Conservation (phyloP, 2,113 vertebrate genomes). For the Pantherophis guttatus region DNA sequence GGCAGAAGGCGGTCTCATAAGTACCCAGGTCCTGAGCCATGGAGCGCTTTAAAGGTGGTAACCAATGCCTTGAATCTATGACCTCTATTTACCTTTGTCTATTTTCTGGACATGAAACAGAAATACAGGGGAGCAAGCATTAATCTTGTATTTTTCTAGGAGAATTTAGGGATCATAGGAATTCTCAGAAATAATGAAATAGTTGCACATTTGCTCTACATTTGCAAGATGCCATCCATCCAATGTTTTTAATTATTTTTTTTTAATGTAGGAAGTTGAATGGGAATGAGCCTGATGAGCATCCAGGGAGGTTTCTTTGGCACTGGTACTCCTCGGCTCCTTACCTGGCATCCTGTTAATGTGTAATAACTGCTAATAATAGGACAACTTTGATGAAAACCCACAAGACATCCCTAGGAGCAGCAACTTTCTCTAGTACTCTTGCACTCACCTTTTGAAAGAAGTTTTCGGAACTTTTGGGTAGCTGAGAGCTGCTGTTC, state of each 20-base stretch:
- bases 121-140: background rate
- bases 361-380: background rate
- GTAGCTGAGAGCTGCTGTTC: constrained; percentile 97
- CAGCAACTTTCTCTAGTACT: background rate
- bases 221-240: background rate
- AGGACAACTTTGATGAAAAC: too few species aligned
- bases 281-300: background rate
- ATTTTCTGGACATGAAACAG: background rate
- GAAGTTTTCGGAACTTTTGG: constrained; percentile 94
- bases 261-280: background rate
- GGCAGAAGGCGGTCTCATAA: too few species aligned
- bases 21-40: too few species aligned
- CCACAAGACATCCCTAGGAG: background rate
- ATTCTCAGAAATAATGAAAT: background rate
- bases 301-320: background rate
- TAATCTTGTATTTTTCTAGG: background rate
- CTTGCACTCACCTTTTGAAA: constrained; percentile 88
- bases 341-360: background rate
- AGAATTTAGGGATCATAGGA: background rate
- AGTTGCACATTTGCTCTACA: background rate
- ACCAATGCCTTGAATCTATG: background rate
- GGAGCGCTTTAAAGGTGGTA: too few species aligned
- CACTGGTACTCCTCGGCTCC: background rate
- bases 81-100: background rate
- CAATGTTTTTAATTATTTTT: background rate